These are phyloP conservation scores for Heterotilapia buettikoferi DNA, from an alignment of 2,113 vertebrate genomes.

Conservation along the genomic window DNA sequence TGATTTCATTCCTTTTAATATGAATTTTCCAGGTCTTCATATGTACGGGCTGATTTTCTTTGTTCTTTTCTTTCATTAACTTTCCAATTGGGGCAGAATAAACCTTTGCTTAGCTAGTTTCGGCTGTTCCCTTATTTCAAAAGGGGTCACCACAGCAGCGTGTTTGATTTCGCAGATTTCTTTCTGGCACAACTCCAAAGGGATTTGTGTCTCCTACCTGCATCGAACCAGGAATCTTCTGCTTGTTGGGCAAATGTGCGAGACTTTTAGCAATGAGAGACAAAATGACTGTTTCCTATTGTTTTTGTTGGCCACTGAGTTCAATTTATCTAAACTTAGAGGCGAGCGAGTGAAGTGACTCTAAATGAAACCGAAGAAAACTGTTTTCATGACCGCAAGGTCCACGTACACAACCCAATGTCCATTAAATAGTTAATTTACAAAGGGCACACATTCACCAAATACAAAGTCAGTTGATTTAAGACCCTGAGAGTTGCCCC, in stretches of 20 bases:
- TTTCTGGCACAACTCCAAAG: background rate
- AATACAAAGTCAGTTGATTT: background rate
- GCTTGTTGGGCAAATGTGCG: background rate
- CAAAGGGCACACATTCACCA: background rate
- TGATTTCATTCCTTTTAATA: background rate
- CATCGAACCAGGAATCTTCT: background rate
- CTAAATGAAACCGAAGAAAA: background rate
- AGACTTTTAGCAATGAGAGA: background rate
- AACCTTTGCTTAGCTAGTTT: background rate
- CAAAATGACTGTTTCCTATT: background rate
- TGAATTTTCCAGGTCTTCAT: background rate
- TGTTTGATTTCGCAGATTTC: background rate
- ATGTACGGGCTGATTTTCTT: background rate
- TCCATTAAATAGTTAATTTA: background rate
- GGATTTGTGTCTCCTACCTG: background rate
- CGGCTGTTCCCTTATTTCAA: background rate
- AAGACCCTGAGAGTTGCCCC: background rate
- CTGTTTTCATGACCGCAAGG: background rate
- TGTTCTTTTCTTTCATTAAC: background rate
- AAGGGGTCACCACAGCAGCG: background rate
- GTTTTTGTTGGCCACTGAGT: background rate
- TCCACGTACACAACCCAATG: background rate
- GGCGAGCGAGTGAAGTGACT: background rate
- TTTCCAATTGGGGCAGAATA: background rate
- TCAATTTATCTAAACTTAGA: background rate